These are phyloP conservation scores for Momotus momota DNA, from an alignment of 2,797 vertebrate species.

Conservation along the genomic window DNA sequence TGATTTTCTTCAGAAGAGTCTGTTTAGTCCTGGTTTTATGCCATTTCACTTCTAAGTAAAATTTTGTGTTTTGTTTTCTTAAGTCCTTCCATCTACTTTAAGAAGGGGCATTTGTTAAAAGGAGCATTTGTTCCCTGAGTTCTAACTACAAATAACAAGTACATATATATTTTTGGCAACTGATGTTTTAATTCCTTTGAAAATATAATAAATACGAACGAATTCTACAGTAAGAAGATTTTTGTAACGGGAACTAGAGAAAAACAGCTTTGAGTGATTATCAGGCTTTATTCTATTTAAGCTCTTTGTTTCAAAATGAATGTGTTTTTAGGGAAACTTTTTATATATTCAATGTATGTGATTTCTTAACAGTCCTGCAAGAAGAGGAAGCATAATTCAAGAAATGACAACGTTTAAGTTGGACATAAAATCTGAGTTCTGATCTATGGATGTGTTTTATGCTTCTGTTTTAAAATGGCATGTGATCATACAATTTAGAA, in stretches of 20 bases:
- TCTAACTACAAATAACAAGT: neutral
- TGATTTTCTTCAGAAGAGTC: neutral
- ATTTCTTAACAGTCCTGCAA: neutral
- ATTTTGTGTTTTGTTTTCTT: neutral
- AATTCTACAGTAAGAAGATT: neutral
- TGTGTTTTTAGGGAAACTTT: neutral
- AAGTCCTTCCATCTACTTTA: neutral
- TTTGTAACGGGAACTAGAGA: neutral
- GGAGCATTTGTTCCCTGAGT: neutral
- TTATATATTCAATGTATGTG: neutral
- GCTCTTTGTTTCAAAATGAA: neutral
- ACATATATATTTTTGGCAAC: neutral
- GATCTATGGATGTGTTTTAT: neutral
- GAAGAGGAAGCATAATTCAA: neutral
- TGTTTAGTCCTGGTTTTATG: neutral
- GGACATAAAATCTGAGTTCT: neutral
- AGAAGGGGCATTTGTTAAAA: neutral
- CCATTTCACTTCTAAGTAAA: neutral
- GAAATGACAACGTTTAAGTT: neutral
- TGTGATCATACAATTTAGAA: neutral
- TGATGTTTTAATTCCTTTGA: neutral
- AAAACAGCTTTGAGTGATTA: neutral
- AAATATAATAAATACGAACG: neutral
- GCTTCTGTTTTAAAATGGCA: neutral
- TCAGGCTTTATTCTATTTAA: neutral